phyloP scores from a whole-genome alignment of 2,888 invertebrate genomes.

The Drosophila helvetica region DNA sequence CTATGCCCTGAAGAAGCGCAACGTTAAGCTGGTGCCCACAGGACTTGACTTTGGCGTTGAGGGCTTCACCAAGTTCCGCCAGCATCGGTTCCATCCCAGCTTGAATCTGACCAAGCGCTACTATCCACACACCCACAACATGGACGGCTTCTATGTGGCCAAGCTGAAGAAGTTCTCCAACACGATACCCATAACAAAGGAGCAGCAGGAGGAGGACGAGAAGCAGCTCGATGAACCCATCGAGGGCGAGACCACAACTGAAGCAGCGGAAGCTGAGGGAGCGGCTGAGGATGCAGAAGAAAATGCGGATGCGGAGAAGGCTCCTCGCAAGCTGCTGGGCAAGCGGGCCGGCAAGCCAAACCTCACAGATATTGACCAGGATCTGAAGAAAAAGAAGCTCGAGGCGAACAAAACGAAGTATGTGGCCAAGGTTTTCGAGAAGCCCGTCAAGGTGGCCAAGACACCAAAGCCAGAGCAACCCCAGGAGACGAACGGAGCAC shows the following conservation, averaged over 20 bases:
- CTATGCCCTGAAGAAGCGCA: slow-evolving; percentile 95
- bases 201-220: slow-evolving; percentile 83
- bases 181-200: slow-evolving; percentile 85
- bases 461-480: slow-evolving; percentile 42
- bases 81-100: slow-evolving; percentile 94
- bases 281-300: slow-evolving; percentile 39
- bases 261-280: slow-evolving; percentile 33
- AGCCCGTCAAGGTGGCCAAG: slow-evolving; percentile 78
- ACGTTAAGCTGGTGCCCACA: slow-evolving; percentile 96
- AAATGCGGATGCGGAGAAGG: slow-evolving; percentile 45
- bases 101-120: slow-evolving; percentile 94
- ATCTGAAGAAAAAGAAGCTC: slow-evolving; percentile 81
- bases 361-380: slow-evolving; percentile 74
- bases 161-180: slow-evolving; percentile 98
- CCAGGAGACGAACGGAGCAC: slow-evolving; percentile 3
- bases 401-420: slow-evolving; percentile 80
- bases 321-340: slow-evolving; percentile 57
- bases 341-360: slow-evolving; percentile 82
- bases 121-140: slow-evolving; percentile 99
- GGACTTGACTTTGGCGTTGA: slow-evolving; percentile 97
- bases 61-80: slow-evolving; percentile 95
- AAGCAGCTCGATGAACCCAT: slow-evolving; percentile 80
- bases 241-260: slow-evolving; percentile 50
- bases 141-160: slow-evolving; percentile 99
- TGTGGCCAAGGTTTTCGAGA: slow-evolving; percentile 83